Evolutionary conservation across 1,140 invertebrate genomes (phyloP), one percentile per base, ranked within the genome.

Genomic region (Charaxes varanes): DNA sequence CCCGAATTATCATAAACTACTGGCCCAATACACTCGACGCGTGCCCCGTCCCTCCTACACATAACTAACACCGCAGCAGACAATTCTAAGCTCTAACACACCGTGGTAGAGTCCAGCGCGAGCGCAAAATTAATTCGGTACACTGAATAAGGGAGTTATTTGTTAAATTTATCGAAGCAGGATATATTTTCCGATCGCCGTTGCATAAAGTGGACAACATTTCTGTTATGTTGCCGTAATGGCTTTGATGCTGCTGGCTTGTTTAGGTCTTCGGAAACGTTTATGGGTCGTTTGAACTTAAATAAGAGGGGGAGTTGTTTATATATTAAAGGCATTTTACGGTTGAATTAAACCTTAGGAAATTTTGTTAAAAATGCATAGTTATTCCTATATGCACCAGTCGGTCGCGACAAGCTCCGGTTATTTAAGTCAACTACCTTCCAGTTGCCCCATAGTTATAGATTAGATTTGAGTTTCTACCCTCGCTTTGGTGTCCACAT

Each of bases 1-100:
- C 45, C 45, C 21, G 41, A 49, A 54, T 52, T 59, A 59, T 45
- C 56, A 44, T 42, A 54, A 54, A 54, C 52, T 55, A 48, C 32
- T 46, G 30, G 41, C 33, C 30, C 46, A 35, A 38, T 50, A 48
- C 33, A 52, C 44, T 43, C 35, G 21, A 38, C 49, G 48, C 53
- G 49, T 53, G 43, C 38, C 21, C 16, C 13, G 26, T 32, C 21
- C 32, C 15, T 16, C 32, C 10, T 26, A 33, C 27, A 14, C 15
- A 13, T 12, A 13, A 26, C 16, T 10, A 12, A 41, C 26, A 18
- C 21, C 4, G 7, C 4, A 17, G 4, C 30, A 21, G 19, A 12
- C 8, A 2, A 52, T 32, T 52, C 31, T 49, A 15, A 21, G 26
- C 44, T 8, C 26, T 55, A 49, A 24, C 5, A 4, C 6, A 23